Percentiles rank a stretch among this genome's conserved stretches.
Evolutionary conservation across 2,113 vertebrate genomes (phyloP).

Genomic region (Climacteris rufus): DNA sequence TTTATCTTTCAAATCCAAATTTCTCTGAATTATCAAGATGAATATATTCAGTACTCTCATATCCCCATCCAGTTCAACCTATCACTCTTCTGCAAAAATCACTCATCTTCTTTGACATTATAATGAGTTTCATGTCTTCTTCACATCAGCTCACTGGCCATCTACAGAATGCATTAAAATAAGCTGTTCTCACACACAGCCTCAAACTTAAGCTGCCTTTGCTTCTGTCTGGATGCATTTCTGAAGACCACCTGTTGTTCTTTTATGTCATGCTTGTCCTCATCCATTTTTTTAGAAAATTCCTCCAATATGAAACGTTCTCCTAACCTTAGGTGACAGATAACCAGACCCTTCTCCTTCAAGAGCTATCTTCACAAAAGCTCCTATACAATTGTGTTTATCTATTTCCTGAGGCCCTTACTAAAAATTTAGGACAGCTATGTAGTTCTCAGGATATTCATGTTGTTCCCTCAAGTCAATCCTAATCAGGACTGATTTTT

Average conservation of each 20-base stretch:
- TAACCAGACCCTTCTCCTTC: not conserved
- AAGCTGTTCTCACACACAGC: not conserved
- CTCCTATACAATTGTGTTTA: not conserved
- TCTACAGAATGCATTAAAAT: not conserved
- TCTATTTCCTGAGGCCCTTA: not conserved
- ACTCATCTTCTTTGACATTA: conserved; percentile 3
- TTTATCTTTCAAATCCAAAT: not conserved
- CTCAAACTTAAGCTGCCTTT: not conserved
- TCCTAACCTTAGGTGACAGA: not conserved
- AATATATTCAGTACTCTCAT: not conserved
- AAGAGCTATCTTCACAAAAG: not conserved
- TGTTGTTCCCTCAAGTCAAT: not conserved
- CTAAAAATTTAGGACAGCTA: not conserved
- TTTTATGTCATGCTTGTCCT: not conserved
- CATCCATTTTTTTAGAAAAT: not conserved
- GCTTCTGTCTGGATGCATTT: not conserved
- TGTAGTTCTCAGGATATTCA: not conserved
- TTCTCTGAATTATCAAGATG: not conserved
- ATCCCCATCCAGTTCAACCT: not conserved
- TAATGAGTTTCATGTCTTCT: not conserved
- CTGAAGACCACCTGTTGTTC: conserved; percentile 10
- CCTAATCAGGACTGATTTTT: not conserved
- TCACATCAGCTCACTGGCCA: not conserved
- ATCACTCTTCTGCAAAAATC: not conserved
- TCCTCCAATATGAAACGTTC: not conserved